Evolutionary conservation across 2,888 invertebrate genomes (phyloP), one percentile per base, ranked within the genome.

Genomic region (Chrysomela aeneicollis): DNA sequence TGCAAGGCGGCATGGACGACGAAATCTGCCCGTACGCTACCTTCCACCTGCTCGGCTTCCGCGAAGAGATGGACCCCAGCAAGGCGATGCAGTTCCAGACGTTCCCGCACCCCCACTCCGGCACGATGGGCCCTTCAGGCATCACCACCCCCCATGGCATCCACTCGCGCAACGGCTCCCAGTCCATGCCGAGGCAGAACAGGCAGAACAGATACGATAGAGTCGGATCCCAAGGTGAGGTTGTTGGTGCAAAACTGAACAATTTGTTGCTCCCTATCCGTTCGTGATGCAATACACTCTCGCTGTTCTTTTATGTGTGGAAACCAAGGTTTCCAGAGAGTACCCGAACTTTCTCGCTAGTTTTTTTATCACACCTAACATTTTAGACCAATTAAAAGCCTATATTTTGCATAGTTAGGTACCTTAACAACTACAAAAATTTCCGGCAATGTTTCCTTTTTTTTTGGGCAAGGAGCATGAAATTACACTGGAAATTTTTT

Each of bases 1-100:
- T 6, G 6, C 26, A 35, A 42, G 42, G 42, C 42, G 94, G 94
- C 82, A 94, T 95, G 91, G 95, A 97, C 82, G 96, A 96, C 80
- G 96, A 97, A 84, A 96, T 97, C 82, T 96, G 96, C 85, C 97
- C 97, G 49, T 97, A 97, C 84, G 97, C 97, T 8, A 97, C 97
- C 47, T 97, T 97, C 92, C 96, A 97, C 83, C 87, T 95, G 78
- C 89, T 95, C 63, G 95, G 95, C 74, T 95, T 95, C 91, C 92
- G 95, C 76, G 95, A 95, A 82, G 95, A 95, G 87, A 95, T 95
- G 94, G 95, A 95, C 83, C 95, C 94, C 52, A 91, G 87, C 82
- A 95, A 94, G 86, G 93, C 93, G 42, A 88, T 94, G 90, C 87
- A 94, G 84, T 94, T 94, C 90, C 87, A 94, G 85, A 92, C 94